Evolutionary conservation across 2,888 invertebrate species (phyloP), one percentile per base, ranked within the genome.

Genomic region (Agrotis puta): DNA sequence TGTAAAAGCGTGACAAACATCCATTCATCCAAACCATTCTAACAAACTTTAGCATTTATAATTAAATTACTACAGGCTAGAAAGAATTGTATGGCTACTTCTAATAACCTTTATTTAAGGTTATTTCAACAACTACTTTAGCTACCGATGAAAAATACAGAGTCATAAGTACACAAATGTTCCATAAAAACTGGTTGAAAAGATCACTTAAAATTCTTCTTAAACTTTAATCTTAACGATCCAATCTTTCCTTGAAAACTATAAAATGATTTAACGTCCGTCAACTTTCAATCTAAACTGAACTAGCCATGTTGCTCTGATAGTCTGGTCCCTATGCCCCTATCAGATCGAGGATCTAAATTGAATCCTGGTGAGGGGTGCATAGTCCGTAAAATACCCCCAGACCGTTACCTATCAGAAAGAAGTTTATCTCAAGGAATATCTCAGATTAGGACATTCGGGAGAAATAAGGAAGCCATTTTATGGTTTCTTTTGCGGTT

Each of bases 291-390:
- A 77, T 76, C 69, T 74, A 51, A 33, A 64, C 70, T 56, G 61
- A 73, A 73, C 75, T 82, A 73, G 70, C 81, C 85, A 84, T 84
- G 87, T 85, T 77, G 63, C 59, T 83, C 78, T 80, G 83, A 84
- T 88, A 88, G 87, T 87, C 87, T 87, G 77, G 78, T 20, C 71
- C 75, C 88, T 93, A 94, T 94, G 77, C 76, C 24, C 88, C 88
- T 94, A 95, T 94, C 95, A 89, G 85, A 88, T 89, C 89, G 88
- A 89, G 85, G 87, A 95, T 95, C 95, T 95, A 95, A 95, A 95
- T 95, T 95, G 94, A 95, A 95, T 95, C 92, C 89, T 90, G 91
- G 87, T 90, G 87, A 88, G 88, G 93, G 92, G 90, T 91, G 89
- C 86, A 88, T 89, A 90, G 89, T 91, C 90, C 89, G 93, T 95